Base-by-base conservation (phyloP, 1,140 invertebrate species). In the Heliconius hewitsoni region DNA sequence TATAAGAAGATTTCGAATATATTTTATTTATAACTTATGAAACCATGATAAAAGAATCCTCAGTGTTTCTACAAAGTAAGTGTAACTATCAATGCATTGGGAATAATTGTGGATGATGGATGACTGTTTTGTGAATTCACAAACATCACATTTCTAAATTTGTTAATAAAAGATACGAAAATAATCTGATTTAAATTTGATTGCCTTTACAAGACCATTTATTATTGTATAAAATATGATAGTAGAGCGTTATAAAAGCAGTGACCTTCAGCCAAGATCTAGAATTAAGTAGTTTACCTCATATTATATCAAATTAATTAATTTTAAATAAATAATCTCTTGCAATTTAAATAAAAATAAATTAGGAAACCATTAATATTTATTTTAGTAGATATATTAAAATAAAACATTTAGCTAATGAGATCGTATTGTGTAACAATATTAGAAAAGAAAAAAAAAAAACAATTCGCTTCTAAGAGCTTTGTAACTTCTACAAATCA, bases 271-370 rank as follows among this genome's bases (percentile, higher is more conserved):
- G n/a, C 60, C 27, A 66, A 30, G 27, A 27, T 66, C 60, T 66
- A 66, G 60, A 66, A 66, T 66, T 66, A 57, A 66, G 27, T 66
- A 66, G 60, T 66, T 66, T 66, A 66, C 60, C 23, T 66, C 60
- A 66, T 66, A 66, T 66, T 66, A 66, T 27, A 30, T 16, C 23
- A 66, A 66, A 66, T 66, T 66, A 27, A 66, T 30, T 66, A 66
- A 66, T 66, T 66, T 66, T 66, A n/a, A 66, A 66, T 66, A 66
- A 27, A 66, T 66, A 66, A 66, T 27, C 23, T 66, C 60, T 66
- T 16, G 60, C 3, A 6, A 66, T 66, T 66, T 30, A 6, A 66
- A 27, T 30, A 66, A 30, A 66, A 66, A 66, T 66, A 66, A 30
- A 66, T 66, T 66, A 66, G 60, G 8, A 66, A 30, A 27, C 60